Percentiles rank a stretch among this genome's conserved stretches.
Conservation (phyloP, 2,113 vertebrate species). For the Antechinus stuartii region DNA sequence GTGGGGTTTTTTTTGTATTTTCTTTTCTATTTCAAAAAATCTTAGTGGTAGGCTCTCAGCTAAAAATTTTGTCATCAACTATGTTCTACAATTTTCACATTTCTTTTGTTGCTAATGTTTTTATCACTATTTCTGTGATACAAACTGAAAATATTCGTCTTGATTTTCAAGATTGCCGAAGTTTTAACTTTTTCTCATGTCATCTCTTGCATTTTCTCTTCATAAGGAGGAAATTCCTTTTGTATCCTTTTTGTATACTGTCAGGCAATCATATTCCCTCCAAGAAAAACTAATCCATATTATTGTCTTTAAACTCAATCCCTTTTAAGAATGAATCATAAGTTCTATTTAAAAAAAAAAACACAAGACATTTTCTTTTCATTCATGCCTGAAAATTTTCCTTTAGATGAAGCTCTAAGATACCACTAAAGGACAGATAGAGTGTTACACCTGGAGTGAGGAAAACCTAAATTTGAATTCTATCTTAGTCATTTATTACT, state of each 20-base stretch:
- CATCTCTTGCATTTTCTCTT: conserved; percentile 43
- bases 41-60: neutral
- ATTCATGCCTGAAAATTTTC: neutral
- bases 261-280: neutral
- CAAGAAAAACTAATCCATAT: neutral
- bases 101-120: conserved; percentile 57
- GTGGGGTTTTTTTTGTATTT: conserved; percentile 42
- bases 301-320: neutral
- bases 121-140: conserved; percentile 61
- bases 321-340: neutral
- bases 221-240: conserved; percentile 34
- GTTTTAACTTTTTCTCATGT: conserved; percentile 60
- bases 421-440: neutral
- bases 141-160: conserved; percentile 62
- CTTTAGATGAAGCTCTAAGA: neutral
- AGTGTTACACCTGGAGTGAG: neutral
- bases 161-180: conserved; percentile 60
- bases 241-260: conserved; percentile 52
- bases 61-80: conserved; percentile 55
- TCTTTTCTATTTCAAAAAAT: conserved; percentile 52
- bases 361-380: neutral
- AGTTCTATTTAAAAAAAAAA: neutral
- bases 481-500: neutral
- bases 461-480: neutral
- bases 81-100: conserved; percentile 63